Evolutionary conservation across 2,888 invertebrate genomes (phyloP), one percentile per base, ranked within the genome.

Genomic region (Callinectes sapidus): DNA sequence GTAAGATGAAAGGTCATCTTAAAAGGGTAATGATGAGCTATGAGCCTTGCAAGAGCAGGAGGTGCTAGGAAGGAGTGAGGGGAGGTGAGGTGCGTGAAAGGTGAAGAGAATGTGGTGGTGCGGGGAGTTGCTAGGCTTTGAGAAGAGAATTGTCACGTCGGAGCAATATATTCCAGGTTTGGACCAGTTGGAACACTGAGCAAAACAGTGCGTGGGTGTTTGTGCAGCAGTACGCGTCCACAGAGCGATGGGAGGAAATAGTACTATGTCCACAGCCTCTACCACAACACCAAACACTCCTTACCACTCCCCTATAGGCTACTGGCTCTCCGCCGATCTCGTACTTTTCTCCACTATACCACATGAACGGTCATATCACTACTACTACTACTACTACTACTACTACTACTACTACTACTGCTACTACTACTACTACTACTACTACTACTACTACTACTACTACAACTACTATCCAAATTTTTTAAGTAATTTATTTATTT

Each of bases 131-230:
- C 8, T 23, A 71, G 71, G 28, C 71, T 6, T 71, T 71, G 71
- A 23, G 71, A 18, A 71, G 71, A 71, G 71, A 71, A 71, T 0
- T 28, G 28, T 71, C 71, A 71, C n/a, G 71, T 71, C 71, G 71
- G 71, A 71, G 71, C 71, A 71, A 71, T 71, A 71, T 71, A 71
- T 71, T 71, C 23, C 71, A 71, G 71, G 71, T 23, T 71, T 71
- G 28, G 23, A n/a, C 71, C 28, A 28, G 71, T 8, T 71, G 71
- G 71, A 23, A 71, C 71, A 71, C 23, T 28, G 71, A 71, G 71
- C 71, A 71, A 71, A 71, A 71, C 71, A 71, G 71, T 71, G 66
- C 23, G 71, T 71, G 71, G 23, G 8, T 71, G 28, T n/a, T n/a
- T 71, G 71, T 71, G 71, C 28, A 61, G 61, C 61, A 16, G 71